These are phyloP conservation scores for Rhodophaea formosa DNA, from an alignment of 2,888 invertebrate genomes.

Conservation along the genomic window DNA sequence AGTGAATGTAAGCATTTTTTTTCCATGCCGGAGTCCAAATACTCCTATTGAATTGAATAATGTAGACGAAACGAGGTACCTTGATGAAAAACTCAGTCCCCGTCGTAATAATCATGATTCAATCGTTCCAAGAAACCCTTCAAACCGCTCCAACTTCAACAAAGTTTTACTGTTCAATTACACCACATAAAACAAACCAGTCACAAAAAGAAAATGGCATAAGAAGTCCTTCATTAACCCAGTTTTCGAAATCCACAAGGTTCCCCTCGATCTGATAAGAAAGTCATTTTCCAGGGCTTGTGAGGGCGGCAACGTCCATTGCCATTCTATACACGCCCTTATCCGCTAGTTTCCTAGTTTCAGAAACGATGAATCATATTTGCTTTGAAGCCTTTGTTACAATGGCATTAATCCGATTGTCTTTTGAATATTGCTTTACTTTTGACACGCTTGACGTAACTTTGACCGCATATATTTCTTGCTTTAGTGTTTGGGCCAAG, in stretches of 20 bases:
- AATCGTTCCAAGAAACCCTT: background rate
- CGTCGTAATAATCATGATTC: background rate
- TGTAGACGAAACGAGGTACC: too few species aligned
- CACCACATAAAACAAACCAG: slow-evolving; percentile 1
- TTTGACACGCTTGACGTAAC: too few species aligned
- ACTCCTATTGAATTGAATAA: too few species aligned
- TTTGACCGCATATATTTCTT: too few species aligned
- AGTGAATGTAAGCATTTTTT: too few species aligned
- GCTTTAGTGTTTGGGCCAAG: too few species aligned
- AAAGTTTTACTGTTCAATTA: slow-evolving; percentile 14
- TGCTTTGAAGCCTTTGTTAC: slow-evolving; percentile 14
- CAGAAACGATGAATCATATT: slow-evolving; percentile 28
- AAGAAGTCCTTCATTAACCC: slow-evolving; percentile 68
- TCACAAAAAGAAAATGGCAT: slow-evolving; percentile 36
- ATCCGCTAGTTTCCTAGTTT: slow-evolving; percentile 15
- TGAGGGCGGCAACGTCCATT: slow-evolving; percentile 31
- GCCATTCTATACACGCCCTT: slow-evolving; percentile 26
- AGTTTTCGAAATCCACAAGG: slow-evolving; percentile 59
- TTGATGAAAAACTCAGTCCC: too few species aligned
- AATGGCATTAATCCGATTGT: slow-evolving; percentile 8
- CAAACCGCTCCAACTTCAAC: background rate
- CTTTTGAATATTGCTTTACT: background rate
- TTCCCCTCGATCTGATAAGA: slow-evolving; percentile 69
- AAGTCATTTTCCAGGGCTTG: slow-evolving; percentile 47
- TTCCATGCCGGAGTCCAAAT: too few species aligned